phyloP scores from a whole-genome alignment of 2,797 vertebrate genomes.

The Aratinga solstitialis region DNA sequence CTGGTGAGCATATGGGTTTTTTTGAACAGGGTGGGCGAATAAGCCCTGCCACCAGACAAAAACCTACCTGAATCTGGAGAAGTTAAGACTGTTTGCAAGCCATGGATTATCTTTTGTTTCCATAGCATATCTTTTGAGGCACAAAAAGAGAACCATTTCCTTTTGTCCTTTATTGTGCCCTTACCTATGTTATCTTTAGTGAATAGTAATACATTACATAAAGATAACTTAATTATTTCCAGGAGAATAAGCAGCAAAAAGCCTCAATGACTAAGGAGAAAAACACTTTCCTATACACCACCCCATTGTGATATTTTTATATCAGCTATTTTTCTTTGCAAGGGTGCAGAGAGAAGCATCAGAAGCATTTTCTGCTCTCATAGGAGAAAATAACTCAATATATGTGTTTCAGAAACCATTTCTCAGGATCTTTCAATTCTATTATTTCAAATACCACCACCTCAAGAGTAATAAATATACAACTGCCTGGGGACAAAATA shows the following conservation, averaged over 20 bases:
- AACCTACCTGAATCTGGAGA: neutral
- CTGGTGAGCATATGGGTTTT: neutral
- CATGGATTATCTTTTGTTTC: neutral
- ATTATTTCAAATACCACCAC: constrained; percentile 73
- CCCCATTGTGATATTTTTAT: neutral
- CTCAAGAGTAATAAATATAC: constrained; percentile 73
- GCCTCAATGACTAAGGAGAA: neutral
- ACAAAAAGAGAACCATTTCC: neutral
- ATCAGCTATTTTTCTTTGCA: neutral
- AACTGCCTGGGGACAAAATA: constrained; percentile 71
- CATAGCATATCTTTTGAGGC: neutral
- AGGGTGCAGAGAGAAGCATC: neutral
- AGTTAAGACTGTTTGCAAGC: neutral
- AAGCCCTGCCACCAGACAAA: neutral
- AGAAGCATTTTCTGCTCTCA: constrained; percentile 57
- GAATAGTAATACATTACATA: constrained; percentile 20
- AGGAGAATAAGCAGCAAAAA: constrained; percentile 26
- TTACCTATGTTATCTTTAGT: constrained; percentile 25
- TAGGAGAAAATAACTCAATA: constrained; percentile 59
- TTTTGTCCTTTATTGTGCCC: constrained; percentile 15
- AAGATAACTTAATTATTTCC: constrained; percentile 53
- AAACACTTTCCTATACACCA: constrained; percentile 2
- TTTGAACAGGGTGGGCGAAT: neutral
- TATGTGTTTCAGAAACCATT: constrained; percentile 69
- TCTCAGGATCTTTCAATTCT: constrained; percentile 71